Conservation (phyloP, 2,888 invertebrate genomes). For the Cactoblastis cactorum region DNA sequence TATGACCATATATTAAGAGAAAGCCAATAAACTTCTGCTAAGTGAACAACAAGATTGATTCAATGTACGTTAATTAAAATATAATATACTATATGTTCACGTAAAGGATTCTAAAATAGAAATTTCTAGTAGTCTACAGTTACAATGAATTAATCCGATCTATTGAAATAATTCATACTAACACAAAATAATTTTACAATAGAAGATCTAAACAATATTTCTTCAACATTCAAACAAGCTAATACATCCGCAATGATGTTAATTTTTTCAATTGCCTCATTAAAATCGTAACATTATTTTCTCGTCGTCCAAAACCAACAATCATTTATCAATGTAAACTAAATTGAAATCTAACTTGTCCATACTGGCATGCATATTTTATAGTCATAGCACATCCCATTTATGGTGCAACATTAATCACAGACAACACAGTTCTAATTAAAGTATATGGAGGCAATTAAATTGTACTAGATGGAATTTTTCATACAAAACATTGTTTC, state of each 20-base stretch:
- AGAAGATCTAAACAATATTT: too few relatives aligned
- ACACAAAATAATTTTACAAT: too few relatives aligned
- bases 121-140: too few relatives aligned
- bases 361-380: conserved; percentile 29
- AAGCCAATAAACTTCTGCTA: neutral
- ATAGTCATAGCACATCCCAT: conserved; percentile 46
- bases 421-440: conserved; percentile 56
- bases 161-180: too few relatives aligned
- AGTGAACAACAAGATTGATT: too few relatives aligned
- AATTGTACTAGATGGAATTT: conserved; percentile 61
- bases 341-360: conserved; percentile 21
- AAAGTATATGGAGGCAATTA: conserved; percentile 70
- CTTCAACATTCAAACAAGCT: too few relatives aligned
- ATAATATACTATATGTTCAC: too few relatives aligned
- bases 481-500: conserved; percentile 73
- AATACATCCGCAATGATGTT: too few relatives aligned
- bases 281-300: conserved; percentile 5
- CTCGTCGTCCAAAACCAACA: neutral
- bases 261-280: neutral
- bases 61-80: too few relatives aligned
- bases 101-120: too few relatives aligned
- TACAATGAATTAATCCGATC: too few relatives aligned
- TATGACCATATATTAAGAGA: conserved; percentile 9
- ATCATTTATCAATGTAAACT: conserved; percentile 20
- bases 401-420: conserved; percentile 63